phyloP scores from a whole-genome alignment of 2,888 invertebrate genomes.

The Limnephilus lunatus region DNA sequence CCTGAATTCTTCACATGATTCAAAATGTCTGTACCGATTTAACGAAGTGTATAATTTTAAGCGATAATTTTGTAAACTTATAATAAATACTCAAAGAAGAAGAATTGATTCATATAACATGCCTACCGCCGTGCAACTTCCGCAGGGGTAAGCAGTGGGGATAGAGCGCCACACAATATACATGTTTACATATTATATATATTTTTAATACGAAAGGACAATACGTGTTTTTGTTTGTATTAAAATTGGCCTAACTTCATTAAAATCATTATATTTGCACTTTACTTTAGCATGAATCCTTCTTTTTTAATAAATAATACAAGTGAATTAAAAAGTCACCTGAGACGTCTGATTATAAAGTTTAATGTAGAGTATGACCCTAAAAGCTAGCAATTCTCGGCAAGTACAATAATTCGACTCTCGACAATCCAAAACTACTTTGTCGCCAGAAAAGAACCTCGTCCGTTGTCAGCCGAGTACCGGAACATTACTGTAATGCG shows the following conservation, averaged over 20 bases:
- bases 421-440: background rate
- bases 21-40: too few relatives aligned
- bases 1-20: background rate
- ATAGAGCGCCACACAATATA: background rate
- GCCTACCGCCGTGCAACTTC: background rate
- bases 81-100: background rate
- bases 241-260: conserved; percentile 16
- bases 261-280: background rate
- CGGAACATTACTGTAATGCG: background rate
- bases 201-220: background rate
- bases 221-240: background rate
- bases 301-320: background rate
- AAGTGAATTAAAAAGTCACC: background rate
- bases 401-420: background rate
- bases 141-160: background rate
- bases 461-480: background rate
- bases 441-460: background rate
- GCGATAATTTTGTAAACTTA: background rate
- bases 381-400: background rate
- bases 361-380: background rate
- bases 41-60: too few relatives aligned
- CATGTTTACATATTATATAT: background rate
- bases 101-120: background rate
- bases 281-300: background rate
- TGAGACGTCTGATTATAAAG: background rate